Percentiles rank a stretch among this genome's conserved stretches.
phyloP scores from a whole-genome alignment of 2,888 invertebrate species.

The Leucania comma region DNA sequence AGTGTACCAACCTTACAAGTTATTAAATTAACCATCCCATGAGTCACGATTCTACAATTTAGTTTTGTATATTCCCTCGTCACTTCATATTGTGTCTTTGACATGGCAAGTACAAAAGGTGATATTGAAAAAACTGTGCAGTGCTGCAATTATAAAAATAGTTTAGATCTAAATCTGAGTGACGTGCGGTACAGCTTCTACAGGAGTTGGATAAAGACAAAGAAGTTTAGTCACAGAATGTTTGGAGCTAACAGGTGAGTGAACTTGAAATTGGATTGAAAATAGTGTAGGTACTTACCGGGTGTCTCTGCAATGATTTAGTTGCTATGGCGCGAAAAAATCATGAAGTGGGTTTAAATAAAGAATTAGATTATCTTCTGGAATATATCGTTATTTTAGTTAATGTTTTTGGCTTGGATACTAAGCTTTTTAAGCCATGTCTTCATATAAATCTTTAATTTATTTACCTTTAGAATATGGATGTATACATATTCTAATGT shows the following conservation, averaged over 20 bases:
- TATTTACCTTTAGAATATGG: too few relatives aligned
- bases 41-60: constrained; percentile 45
- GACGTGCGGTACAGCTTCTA: constrained; percentile 75
- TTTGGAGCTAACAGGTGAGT: constrained; percentile 81
- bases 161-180: constrained; percentile 69
- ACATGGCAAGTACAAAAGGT: constrained; percentile 55
- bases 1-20: background rate
- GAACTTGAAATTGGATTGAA: constrained; percentile 25
- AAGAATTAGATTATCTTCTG: background rate
- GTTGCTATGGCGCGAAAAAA: background rate
- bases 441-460: too few relatives aligned
- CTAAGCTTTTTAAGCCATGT: too few relatives aligned
- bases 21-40: constrained; percentile 26
- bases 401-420: too few relatives aligned
- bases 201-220: constrained; percentile 79
- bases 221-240: constrained; percentile 74
- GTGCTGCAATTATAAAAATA: constrained; percentile 71
- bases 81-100: constrained; percentile 47
- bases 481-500: too few relatives aligned
- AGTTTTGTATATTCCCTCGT: constrained; percentile 19
- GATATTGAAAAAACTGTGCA: constrained; percentile 70
- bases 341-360: background rate
- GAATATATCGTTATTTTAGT: background rate
- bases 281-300: constrained; percentile 20
- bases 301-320: constrained; percentile 9